phyloP scores from a whole-genome alignment of 2,113 vertebrate species.

The Chinchilla lanigera region DNA sequence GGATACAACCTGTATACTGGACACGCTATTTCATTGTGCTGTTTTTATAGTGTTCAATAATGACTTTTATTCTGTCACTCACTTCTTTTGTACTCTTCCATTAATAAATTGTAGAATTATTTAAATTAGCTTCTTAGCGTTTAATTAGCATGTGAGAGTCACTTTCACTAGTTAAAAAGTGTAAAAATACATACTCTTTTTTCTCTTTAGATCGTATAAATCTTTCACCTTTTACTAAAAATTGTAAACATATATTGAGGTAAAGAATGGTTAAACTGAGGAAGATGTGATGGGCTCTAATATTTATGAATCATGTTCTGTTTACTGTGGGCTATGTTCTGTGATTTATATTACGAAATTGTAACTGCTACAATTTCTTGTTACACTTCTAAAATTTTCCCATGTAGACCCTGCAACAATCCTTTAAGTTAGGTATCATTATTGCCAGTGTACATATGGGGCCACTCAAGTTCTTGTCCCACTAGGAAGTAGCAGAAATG shows the following conservation, averaged over 20 bases:
- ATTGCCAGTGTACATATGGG: neutral
- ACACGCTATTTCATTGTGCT: neutral
- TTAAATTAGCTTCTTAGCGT: conserved; percentile 14
- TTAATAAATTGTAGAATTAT: conserved; percentile 19
- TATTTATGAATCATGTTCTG: neutral
- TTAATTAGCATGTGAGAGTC: conserved; percentile 14
- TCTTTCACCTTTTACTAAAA: too few species aligned
- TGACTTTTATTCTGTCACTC: neutral
- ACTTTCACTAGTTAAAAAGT: neutral
- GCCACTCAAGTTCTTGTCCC: neutral
- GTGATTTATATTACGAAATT: neutral
- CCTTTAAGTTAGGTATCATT: neutral
- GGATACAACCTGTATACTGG: neutral
- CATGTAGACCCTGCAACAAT: neutral
- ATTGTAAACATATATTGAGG: neutral
- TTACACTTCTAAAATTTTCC: conserved; percentile 1
- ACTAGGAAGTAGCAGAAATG: neutral
- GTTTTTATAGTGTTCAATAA: neutral
- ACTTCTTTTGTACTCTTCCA: neutral
- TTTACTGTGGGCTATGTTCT: neutral
- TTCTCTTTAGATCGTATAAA: too few species aligned
- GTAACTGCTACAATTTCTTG: neutral
- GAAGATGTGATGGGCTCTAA: neutral
- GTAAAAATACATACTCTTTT: neutral
- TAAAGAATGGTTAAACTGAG: neutral